Percentiles rank a stretch among this genome's conserved stretches.
These are phyloP conservation scores for Latrodectus elegans DNA, from an alignment of 2,888 invertebrate species.

Conservation along the genomic window DNA sequence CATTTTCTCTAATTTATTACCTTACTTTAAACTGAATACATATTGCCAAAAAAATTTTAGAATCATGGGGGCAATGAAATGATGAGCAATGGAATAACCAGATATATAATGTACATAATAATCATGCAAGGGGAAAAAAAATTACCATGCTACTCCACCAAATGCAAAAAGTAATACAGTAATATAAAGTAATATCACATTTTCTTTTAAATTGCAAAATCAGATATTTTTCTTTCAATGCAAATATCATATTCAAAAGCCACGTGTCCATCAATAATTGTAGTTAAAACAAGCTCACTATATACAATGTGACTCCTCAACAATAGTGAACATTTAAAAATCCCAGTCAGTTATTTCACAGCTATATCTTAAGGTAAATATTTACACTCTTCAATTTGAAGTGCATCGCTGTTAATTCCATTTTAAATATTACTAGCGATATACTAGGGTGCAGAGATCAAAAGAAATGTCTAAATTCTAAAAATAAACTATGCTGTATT, in stretches of 20 bases:
- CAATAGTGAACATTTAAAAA: constrained; percentile 22
- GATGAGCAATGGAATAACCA: background rate
- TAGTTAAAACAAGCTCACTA: constrained; percentile 52
- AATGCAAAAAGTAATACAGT: constrained; percentile 60
- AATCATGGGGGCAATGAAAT: background rate
- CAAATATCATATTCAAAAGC: constrained; percentile 36
- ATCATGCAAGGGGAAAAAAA: constrained; percentile 48
- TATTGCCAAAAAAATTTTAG: background rate
- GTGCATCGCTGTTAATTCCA: constrained; percentile 19
- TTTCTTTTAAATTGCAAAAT: constrained; percentile 43
- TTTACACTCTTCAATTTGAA: constrained; percentile 42
- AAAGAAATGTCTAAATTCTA: constrained; percentile 60
- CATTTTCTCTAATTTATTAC: too few species aligned
- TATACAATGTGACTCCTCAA: constrained; percentile 37
- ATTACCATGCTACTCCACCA: constrained; percentile 42
- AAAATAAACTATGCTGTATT: constrained; percentile 44
- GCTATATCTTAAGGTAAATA: constrained; percentile 28
- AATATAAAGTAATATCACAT: constrained; percentile 68
- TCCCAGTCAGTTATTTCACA: constrained; percentile 16
- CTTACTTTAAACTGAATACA: background rate
- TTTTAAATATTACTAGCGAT: constrained; percentile 54
- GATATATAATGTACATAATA: constrained; percentile 45
- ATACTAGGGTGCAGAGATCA: constrained; percentile 69
- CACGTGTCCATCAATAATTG: constrained; percentile 12
- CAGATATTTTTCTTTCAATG: constrained; percentile 35